A percentile compares a stretch with the other conserved stretches of the same genome.
phyloP scores from a whole-genome alignment of 2,888 invertebrate genomes.

The Drosophila parthenogenetica region DNA sequence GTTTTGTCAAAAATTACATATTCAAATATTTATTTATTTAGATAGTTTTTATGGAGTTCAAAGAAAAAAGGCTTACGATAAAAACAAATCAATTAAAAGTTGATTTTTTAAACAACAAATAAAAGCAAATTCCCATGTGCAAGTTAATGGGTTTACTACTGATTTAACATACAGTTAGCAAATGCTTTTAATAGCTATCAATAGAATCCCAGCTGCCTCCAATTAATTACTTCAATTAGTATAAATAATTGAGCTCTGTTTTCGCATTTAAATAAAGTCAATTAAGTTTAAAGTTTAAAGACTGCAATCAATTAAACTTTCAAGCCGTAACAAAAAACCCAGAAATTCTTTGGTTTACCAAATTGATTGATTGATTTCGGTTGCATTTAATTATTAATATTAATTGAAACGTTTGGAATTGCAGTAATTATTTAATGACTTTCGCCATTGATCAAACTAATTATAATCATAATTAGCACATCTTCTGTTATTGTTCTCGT shows the following conservation, averaged over 20 bases:
- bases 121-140: too few species aligned
- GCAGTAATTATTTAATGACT: not conserved
- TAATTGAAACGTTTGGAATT: not conserved
- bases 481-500: not conserved
- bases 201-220: too few species aligned
- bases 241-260: not conserved
- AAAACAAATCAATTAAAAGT: too few species aligned
- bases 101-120: too few species aligned
- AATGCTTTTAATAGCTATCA: too few species aligned
- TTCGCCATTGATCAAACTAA: conserved; percentile 16
- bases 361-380: conserved; percentile 6
- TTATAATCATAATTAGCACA: conserved; percentile 9
- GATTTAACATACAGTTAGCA: too few species aligned
- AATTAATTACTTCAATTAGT: too few species aligned
- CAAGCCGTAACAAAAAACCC: not conserved
- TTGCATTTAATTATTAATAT: not conserved
- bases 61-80: too few species aligned
- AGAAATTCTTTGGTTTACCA: not conserved
- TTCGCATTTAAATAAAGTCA: not conserved
- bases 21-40: too few species aligned
- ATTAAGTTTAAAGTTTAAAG: not conserved
- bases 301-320: not conserved
- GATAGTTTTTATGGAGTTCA: too few species aligned
- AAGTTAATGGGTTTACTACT: too few species aligned
- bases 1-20: too few species aligned